Evolutionary conservation across 1,140 invertebrate species (phyloP).

Genomic region (Scaptomyza hsui): DNA sequence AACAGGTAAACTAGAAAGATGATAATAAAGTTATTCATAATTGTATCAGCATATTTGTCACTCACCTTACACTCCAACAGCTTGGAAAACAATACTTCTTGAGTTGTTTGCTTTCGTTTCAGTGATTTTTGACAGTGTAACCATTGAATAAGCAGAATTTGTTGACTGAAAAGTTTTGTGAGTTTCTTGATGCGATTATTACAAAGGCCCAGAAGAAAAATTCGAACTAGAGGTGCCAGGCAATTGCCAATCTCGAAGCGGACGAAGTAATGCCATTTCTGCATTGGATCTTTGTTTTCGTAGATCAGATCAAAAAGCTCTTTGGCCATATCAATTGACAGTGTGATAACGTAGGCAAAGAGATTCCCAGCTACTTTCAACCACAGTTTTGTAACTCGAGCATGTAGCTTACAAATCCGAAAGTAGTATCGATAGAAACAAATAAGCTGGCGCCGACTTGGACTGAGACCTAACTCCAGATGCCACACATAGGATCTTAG

Average conservation of each 20-base stretch:
- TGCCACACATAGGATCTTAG: neutral
- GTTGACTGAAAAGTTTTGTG: neutral
- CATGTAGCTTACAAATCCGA: neutral
- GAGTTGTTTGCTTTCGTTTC: neutral
- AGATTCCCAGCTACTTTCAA: neutral
- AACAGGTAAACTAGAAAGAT: neutral
- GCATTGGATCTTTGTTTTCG: neutral
- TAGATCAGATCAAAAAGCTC: neutral
- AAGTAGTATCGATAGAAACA: neutral
- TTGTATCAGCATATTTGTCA: too few relatives aligned
- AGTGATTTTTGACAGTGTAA: neutral
- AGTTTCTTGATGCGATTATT: neutral
- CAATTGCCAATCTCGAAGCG: neutral
- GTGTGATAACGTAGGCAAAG: neutral
- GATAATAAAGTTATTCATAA: neutral
- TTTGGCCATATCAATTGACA: neutral
- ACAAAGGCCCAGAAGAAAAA: conserved; percentile 1
- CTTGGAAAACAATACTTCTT: neutral
- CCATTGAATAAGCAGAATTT: neutral
- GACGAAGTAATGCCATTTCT: neutral
- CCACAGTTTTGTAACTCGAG: neutral
- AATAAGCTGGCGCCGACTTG: neutral
- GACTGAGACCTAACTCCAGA: neutral
- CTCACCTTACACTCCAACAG: neutral
- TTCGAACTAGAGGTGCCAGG: neutral